phyloP scores from a whole-genome alignment of 2,113 vertebrate species.

The Euleptes europaea region DNA sequence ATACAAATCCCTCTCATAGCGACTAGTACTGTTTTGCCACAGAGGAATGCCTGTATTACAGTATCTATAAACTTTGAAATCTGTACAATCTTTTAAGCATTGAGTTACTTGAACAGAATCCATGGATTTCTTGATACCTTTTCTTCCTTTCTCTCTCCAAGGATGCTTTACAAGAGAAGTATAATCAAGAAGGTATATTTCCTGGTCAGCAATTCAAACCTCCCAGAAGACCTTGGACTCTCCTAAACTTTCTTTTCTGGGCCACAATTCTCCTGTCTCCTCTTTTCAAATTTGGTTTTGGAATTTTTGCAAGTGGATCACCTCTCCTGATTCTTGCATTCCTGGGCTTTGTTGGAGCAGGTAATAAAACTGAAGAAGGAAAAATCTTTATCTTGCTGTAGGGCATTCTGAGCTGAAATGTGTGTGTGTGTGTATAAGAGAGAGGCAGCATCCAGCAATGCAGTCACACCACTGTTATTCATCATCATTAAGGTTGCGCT shows the following conservation, averaged over 20 bases:
- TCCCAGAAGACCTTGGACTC: constrained; percentile 86
- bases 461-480: not conserved
- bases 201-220: constrained; percentile 87
- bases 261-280: constrained; percentile 93
- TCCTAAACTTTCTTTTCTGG: constrained; percentile 97
- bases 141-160: constrained; percentile 54
- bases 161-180: constrained; percentile 95
- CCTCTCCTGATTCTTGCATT: constrained; percentile 93
- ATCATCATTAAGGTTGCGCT: no score
- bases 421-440: no score
- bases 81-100: not conserved
- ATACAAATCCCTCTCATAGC: not conserved
- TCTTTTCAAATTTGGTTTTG: constrained; percentile 91
- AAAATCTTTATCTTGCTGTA: not conserved
- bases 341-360: constrained; percentile 90
- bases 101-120: not conserved
- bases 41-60: not conserved
- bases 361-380: constrained; percentile 64
- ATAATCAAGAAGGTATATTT: constrained; percentile 87
- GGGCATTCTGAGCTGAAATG: not conserved
- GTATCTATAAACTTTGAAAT: not conserved
- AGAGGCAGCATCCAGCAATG: not conserved
- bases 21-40: not conserved
- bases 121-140: not conserved
- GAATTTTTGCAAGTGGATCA: constrained; percentile 93